Base-by-base conservation (phyloP, 2,797 vertebrate species). In the Hydrocynus forskahlii region DNA sequence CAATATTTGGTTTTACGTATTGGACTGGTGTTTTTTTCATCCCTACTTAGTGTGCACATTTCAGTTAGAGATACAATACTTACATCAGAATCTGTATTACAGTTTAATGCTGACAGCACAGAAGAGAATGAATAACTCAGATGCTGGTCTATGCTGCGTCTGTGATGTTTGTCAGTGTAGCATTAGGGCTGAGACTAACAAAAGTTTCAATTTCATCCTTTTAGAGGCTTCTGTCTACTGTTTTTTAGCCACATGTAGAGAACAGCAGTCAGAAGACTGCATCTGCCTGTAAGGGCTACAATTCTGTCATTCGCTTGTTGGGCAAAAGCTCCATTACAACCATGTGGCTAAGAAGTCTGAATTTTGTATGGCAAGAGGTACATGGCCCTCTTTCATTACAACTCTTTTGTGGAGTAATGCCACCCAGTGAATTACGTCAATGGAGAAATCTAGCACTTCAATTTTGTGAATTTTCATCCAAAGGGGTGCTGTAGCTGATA, bases 201-300 rank as follows among this genome's bases (percentile, higher is more conserved):
- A 16, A 35, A 48, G 21, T 72, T 75, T 76, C 25, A 69, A 16
- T 87, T 16, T 84, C 85, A 88, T 91, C 85, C 89, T 92, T 87
- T 88, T 88, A 88, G 91, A 89, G 70, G 81, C 81, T 87, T 88
- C 85, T 80, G 87, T 90, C 90, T 91, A 88, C 89, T 92, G 89
- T 91, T 93, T 90, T 90, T 89, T 79, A 89, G 88, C 88, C 89
- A 87, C 90, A 88, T 92, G 92, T 90, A 88, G 89, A 93, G 91
- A 89, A 92, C 92, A 93, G 91, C 92, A 92, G 89, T 93, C 89
- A 92, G 91, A 91, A 93, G 92, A 92, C 89, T 91, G 92, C 87
- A 90, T 94, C 91, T 92, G 89, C 91, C 91, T 89, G 16, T 75
- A 81, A 93, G 92, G 89, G 67, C 79, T 86, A 68, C 74, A 84